phyloP scores from a whole-genome alignment of 2,888 invertebrate species.

The Idaea dimidiata region DNA sequence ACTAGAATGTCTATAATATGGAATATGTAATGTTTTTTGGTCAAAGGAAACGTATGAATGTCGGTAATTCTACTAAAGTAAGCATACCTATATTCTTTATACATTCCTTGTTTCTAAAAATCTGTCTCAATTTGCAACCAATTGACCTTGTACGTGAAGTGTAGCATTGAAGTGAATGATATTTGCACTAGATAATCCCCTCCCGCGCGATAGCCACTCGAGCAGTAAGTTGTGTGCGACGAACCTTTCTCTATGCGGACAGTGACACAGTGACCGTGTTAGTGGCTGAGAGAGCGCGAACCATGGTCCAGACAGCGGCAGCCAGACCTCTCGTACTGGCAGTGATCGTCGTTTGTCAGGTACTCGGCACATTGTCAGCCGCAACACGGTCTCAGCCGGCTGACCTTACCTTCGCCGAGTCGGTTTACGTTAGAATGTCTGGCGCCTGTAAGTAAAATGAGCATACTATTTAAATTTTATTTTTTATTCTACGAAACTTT shows the following conservation, averaged over 20 bases:
- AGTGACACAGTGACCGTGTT: conserved; percentile 76
- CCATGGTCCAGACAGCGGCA: conserved; percentile 52
- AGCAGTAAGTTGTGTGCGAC: conserved; percentile 41
- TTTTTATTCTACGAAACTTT: conserved; percentile 7
- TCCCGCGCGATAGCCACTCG: conserved; percentile 43
- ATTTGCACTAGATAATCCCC: conserved; percentile 67
- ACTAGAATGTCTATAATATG: too few relatives aligned
- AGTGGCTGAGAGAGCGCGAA: conserved; percentile 56
- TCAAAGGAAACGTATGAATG: too few relatives aligned
- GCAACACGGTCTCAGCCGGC: conserved; percentile 27
- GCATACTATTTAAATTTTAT: conserved; percentile 36
- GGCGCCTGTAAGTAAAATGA: conserved; percentile 76
- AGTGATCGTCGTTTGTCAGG: conserved; percentile 41
- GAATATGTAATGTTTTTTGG: too few relatives aligned
- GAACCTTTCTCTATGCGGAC: conserved; percentile 71
- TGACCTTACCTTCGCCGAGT: conserved; percentile 66
- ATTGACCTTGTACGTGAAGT: conserved; percentile 44
- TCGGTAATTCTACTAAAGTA: too few relatives aligned
- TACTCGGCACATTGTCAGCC: conserved; percentile 32
- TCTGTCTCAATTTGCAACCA: neutral
- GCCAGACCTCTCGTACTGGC: conserved; percentile 44
- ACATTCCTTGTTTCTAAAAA: neutral
- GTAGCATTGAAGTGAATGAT: conserved; percentile 33
- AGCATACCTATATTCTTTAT: neutral
- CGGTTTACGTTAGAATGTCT: conserved; percentile 65